Evolutionary conservation across 2,888 invertebrate species (phyloP), one percentile per base, ranked within the genome.

Genomic region (Tachina grossa): DNA sequence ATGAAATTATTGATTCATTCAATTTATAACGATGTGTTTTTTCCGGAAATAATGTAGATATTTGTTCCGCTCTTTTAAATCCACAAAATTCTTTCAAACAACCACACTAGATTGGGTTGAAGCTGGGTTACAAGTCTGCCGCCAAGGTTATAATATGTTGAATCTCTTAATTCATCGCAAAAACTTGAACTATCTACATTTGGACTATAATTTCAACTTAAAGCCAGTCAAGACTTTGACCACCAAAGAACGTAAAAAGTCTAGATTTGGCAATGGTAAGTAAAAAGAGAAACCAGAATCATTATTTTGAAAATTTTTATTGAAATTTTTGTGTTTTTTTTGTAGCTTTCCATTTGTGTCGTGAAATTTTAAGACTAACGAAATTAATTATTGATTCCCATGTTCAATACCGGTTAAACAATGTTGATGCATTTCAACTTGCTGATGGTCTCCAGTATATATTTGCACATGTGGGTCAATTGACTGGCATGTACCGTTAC

Each of bases 91-190:
- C 94, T 99, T 99, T 94, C 99, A 99, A 95, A 98, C 98, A 0
- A 99, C 99, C 0, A 98, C 98, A 0, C 93, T 99, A 88, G 99
- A 99, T 93, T 99, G 99, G 99, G 99, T 99, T 2, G 99, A 99
- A 93, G 99, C 98, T 13, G 99, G 99, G 6, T 93, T 99, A 61
- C 99, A 99, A 94, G 97, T 99, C 1, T 99, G 99, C 92, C 95
- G 99, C 0, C 99, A 99, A 93, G 99, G 99, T 4, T 99, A 99
- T 93, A 99, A 99, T 93, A 99, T 99, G 99, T 93, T 99, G 87
- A 99, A 99, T 93, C 94, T 99, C 85, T 94, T 99, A 87, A 99
- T 99, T 91, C 99, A 99, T 93, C 96, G 99, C 86, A 99, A 99
- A 93, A 99, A 99, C 93, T 94, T 99, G 84, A 99, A 99, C 93